Conservation (phyloP, 2,797 vertebrate species). For the Furcifer pardalis region DNA sequence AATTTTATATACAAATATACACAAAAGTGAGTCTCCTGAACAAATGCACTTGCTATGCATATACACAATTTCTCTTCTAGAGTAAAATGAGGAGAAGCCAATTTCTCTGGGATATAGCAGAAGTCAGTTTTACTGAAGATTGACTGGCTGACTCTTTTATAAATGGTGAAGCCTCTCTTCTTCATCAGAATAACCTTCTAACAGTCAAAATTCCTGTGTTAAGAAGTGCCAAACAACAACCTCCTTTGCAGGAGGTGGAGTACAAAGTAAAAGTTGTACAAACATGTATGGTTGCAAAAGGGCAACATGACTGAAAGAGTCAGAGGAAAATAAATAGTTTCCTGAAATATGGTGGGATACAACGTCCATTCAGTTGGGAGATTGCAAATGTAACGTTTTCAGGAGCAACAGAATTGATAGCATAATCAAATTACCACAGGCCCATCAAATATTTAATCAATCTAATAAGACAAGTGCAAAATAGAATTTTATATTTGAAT, state of each 20-base stretch:
- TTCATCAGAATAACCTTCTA: neutral
- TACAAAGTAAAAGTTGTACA: neutral
- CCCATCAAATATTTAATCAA: neutral
- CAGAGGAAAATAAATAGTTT: neutral
- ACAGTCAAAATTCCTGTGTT: neutral
- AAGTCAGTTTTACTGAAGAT: neutral
- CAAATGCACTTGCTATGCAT: neutral
- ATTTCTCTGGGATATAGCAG: neutral
- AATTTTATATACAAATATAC: neutral
- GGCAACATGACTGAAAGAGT: neutral
- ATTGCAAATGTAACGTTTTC: neutral
- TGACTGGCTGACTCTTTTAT: neutral
- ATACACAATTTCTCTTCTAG: neutral
- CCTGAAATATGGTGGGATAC: neutral
- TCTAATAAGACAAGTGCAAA: neutral
- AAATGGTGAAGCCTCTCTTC: neutral
- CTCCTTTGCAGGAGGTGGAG: neutral
- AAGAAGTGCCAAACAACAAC: neutral
- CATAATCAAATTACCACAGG: neutral
- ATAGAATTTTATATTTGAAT: slow-evolving; percentile 3
- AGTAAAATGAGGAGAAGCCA: neutral
- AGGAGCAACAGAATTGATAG: neutral
- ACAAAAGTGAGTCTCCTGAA: neutral
- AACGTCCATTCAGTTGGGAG: neutral
- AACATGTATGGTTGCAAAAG: neutral